Evolutionary conservation across 2,113 vertebrate genomes (phyloP), one percentile per base, ranked within the genome.

Genomic region (Felis catus): DNA sequence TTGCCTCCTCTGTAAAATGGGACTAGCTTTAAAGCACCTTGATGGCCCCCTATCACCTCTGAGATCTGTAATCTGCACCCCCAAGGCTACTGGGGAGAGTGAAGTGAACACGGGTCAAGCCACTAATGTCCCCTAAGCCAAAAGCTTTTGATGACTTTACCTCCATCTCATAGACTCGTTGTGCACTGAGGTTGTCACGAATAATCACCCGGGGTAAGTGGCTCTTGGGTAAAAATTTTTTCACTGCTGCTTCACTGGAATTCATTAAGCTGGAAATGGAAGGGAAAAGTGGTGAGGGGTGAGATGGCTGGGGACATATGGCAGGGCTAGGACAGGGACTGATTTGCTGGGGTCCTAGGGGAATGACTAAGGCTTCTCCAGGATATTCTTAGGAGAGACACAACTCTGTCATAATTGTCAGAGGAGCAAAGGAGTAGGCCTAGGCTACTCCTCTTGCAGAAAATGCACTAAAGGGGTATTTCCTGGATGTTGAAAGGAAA

Each of bases 121-220:
- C 88, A 84, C 31, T 66, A 78, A 79, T 9, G 13, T n/a, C 9
- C 23, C 79, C 45, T 71, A 88, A 88, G 13, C 10, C 21, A 66
- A 93, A 96, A 58, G n/a, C n/a, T 25, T 65, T 36, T 65, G 21
- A 87, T 12, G 18, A 92, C 65, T 0, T 98, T 98, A 98, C 98
- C 98, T 98, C 83, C 78, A 98, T 33, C 39, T 98, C 98, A 61
- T 94, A 95, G 76, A 99, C 18, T 0, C 98, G 88, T 51, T 95
- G 98, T 11, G 66, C 82, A 0, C 65, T 97, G 70, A 65, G 4
- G 48, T 94, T 95, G 90, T 65, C 55, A 0, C 0, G 83, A 74
- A 97, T 39, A 0, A 98, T 76, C 4, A 97, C 92, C 10, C 7
- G 88, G 36, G 98, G 76, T 18, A 91, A 89, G 29, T 63, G 80